These are phyloP conservation scores for Drosophila falleni DNA, from an alignment of 2,888 invertebrate species.

Conservation along the genomic window DNA sequence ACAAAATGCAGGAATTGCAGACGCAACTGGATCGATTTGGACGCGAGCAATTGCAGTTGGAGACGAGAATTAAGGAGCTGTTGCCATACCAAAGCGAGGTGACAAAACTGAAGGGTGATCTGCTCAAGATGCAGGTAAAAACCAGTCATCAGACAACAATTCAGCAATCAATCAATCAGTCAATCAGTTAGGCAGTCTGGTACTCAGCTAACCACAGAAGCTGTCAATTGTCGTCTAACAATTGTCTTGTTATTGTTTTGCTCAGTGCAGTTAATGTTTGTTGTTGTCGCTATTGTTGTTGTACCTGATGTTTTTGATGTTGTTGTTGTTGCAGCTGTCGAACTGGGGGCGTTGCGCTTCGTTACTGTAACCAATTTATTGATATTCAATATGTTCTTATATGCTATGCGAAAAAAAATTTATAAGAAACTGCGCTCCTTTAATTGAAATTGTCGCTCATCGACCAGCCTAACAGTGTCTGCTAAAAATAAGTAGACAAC, in stretches of 20 bases:
- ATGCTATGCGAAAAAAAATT: constrained; percentile 39
- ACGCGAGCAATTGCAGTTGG: constrained; percentile 89
- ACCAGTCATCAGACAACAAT: constrained; percentile 11
- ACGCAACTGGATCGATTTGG: constrained; percentile 88
- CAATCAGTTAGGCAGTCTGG: constrained; percentile 21
- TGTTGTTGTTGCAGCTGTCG: constrained; percentile 12
- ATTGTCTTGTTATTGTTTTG: constrained; percentile 32
- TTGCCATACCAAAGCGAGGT: constrained; percentile 89
- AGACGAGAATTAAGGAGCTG: constrained; percentile 88
- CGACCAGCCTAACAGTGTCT: constrained; percentile 2
- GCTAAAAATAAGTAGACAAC: constrained; percentile 8
- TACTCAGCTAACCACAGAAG: constrained; percentile 49
- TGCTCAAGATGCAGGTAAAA: constrained; percentile 89
- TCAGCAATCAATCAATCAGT: constrained; percentile 11
- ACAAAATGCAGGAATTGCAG: constrained; percentile 88
- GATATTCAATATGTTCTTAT: constrained; percentile 71
- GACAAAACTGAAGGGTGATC: constrained; percentile 89
- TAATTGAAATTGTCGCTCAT: constrained; percentile 17
- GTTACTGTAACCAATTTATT: constrained; percentile 66
- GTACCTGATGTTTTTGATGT: constrained; percentile 4
- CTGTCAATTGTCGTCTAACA: constrained; percentile 46
- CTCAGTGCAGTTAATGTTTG: constrained; percentile 39
- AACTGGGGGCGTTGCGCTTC: constrained; percentile 68
- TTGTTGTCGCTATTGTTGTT: constrained; percentile 6
- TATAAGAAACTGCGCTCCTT: constrained; percentile 17